Conservation (phyloP, 2,797 vertebrate genomes). For the Protosalanx chinensis region DNA sequence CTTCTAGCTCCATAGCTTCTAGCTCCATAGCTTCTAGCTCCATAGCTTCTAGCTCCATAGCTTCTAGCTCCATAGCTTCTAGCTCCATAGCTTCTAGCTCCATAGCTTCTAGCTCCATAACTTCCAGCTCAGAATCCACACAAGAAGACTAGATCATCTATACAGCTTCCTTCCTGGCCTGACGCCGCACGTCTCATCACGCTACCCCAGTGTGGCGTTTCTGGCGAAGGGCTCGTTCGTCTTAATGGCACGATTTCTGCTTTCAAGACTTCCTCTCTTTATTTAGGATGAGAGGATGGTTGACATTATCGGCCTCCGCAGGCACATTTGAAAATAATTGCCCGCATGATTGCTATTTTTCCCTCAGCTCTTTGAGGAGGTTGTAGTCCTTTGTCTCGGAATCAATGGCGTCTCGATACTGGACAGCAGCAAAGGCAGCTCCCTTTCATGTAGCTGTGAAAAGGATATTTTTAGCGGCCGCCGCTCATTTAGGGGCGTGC, state of each 20-base stretch:
- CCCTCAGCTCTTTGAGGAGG: conserved; percentile 72
- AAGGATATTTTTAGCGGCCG: conserved; percentile 71
- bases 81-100: not conserved
- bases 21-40: not conserved
- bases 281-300: conserved; percentile 68
- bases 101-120: not conserved
- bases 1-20: not conserved
- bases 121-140: conserved; percentile 28
- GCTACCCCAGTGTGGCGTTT: conserved; percentile 63
- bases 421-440: conserved; percentile 76
- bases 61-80: not conserved
- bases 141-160: conserved; percentile 57
- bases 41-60: too few species aligned
- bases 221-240: conserved; percentile 67
- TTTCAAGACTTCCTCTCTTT: conserved; percentile 64
- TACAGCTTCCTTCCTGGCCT: conserved; percentile 50
- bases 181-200: conserved; percentile 61
- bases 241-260: conserved; percentile 65
- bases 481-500: conserved; percentile 68
- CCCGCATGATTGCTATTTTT: conserved; percentile 77
- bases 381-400: conserved; percentile 77
- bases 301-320: conserved; percentile 79
- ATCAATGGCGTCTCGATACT: conserved; percentile 76
- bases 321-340: conserved; percentile 79
- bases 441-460: conserved; percentile 73